Evolutionary conservation across 2,113 vertebrate species (phyloP), one percentile per base, ranked within the genome.

Genomic region (Mobula birostris): DNA sequence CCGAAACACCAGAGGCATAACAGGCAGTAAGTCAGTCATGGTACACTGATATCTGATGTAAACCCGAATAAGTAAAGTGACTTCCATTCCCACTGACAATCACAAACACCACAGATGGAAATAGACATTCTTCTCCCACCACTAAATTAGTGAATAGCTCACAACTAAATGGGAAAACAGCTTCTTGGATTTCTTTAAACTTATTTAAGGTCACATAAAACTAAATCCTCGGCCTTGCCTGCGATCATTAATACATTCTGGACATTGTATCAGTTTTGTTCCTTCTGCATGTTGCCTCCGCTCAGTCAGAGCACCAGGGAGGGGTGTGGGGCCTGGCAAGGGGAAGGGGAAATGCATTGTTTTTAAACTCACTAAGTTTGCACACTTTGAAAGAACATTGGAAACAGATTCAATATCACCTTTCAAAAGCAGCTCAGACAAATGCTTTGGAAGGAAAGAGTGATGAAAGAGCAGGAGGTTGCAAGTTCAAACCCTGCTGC

Each of bases 21-120:
- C 48, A 48, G 48, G 48, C 48, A 48, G 48, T 4, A 48, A 48
- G 48, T 48, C 48, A 48, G 19, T 24, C 40, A 85, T 6, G 56
- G 24, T 70, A 17, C 68, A 70, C 48, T 48, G 48, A 48, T 48
- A 48, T 2, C 82, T 58, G 82, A 85, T 58, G 24, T 85, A 85
- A 85, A 85, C 82, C 56, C 56, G 82, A 85, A 85, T 85, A 85
- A 58, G 8, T 85, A 80, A 80, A 80, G 14, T 36, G 82, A 85
- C 48, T 24, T 83, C 40, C 80, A 70, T 15, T 70, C 68, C 68
- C 68, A 56, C 80, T 11, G 82, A 85, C 3, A 0, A 9, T 85
- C 82, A 58, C 9, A 58, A 79, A 79, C 11, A 12, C 21, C 82
- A 87, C 9, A 63, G 27, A 27, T 11, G 56, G 32, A 63, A 58